Percentiles rank a stretch among this genome's conserved stretches.
These are phyloP conservation scores for Phytoseiulus persimilis DNA, from an alignment of 2,888 invertebrate genomes.

Conservation along the genomic window DNA sequence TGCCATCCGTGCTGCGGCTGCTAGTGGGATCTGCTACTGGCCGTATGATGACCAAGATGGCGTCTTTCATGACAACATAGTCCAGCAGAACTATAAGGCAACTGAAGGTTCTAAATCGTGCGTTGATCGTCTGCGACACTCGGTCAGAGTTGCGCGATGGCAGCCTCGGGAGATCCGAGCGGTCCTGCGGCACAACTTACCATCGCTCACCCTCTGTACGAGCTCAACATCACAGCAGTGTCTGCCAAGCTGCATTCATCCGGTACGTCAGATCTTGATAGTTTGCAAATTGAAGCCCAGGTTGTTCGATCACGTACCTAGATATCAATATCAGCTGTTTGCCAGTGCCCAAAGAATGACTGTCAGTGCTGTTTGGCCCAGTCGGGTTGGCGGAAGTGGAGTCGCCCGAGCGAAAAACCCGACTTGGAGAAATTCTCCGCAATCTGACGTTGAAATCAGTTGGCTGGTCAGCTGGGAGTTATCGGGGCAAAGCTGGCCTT, in stretches of 20 bases:
- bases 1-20: too few relatives aligned
- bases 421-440: not conserved
- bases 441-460: not conserved
- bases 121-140: not conserved
- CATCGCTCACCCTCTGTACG: conserved; percentile 19
- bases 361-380: too few relatives aligned
- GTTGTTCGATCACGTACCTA: not conserved
- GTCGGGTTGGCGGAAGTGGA: too few relatives aligned
- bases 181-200: conserved; percentile 17
- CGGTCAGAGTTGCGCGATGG: conserved; percentile 26
- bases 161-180: conserved; percentile 24
- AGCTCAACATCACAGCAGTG: conserved; percentile 40
- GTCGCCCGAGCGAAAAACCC: not conserved
- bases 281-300: not conserved
- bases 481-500: not conserved
- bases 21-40: not conserved
- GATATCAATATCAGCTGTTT: not conserved
- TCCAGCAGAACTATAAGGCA: conserved; percentile 9
- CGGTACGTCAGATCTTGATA: conserved; percentile 6
- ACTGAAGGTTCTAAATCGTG: not conserved
- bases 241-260: conserved; percentile 45
- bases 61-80: conserved; percentile 37
- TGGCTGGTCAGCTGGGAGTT: not conserved
- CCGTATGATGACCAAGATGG: conserved; percentile 26
- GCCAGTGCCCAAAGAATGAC: too few relatives aligned